Evolutionary conservation across 2,888 invertebrate species (phyloP).

Genomic region (Watsonalla cultraria): DNA sequence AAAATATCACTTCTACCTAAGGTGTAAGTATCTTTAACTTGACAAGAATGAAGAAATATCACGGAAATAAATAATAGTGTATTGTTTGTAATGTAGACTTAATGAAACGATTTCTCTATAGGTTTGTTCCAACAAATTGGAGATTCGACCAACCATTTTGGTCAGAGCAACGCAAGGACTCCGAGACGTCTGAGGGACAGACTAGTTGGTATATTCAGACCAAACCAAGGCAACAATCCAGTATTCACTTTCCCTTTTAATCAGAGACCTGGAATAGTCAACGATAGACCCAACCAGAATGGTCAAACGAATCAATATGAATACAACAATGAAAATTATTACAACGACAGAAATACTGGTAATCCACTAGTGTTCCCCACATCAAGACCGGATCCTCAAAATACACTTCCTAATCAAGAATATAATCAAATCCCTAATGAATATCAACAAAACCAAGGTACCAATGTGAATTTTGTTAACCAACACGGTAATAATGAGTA

Average conservation of each 20-base stretch:
- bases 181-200: slow-evolving; percentile 29
- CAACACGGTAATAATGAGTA: background rate
- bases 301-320: slow-evolving; percentile 9
- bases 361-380: slow-evolving; percentile 6
- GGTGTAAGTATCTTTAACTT: too few relatives aligned
- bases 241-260: slow-evolving; percentile 19
- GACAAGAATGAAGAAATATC: too few relatives aligned
- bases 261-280: slow-evolving; percentile 18
- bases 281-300: slow-evolving; percentile 18
- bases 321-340: background rate
- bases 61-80: too few relatives aligned
- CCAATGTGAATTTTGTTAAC: background rate
- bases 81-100: too few relatives aligned
- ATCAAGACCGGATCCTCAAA: slow-evolving; percentile 1
- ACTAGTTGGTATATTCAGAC: slow-evolving; percentile 27
- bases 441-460: slow-evolving; percentile 1
- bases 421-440: slow-evolving; percentile 2
- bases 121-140: slow-evolving; percentile 46
- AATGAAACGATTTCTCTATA: slow-evolving; percentile 11
- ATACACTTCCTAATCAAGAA: background rate
- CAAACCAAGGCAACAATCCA: slow-evolving; percentile 20
- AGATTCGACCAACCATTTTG: slow-evolving; percentile 25
- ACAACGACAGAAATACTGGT: slow-evolving; percentile 2
- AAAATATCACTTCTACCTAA: too few relatives aligned
- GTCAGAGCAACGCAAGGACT: slow-evolving; percentile 20